Percentiles rank a stretch among this genome's conserved stretches.
These are phyloP conservation scores for Sciurus niger DNA, from an alignment of 2,113 vertebrate genomes.

Conservation along the genomic window DNA sequence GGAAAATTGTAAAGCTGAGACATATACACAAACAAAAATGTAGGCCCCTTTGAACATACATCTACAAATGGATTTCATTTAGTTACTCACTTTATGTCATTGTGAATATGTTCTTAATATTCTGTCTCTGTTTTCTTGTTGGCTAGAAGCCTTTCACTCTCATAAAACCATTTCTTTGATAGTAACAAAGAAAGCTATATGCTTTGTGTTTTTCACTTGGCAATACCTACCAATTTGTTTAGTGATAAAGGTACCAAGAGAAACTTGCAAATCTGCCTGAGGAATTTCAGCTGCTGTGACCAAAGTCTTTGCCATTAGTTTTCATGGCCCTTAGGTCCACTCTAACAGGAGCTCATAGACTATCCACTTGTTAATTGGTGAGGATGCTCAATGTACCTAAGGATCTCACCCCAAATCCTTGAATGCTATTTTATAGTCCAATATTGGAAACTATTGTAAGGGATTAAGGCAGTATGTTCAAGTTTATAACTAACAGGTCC, in stretches of 20 bases:
- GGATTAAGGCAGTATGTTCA: background rate
- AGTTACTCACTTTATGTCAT: background rate
- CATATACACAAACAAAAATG: background rate
- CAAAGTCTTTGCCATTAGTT: slow-evolving; percentile 4
- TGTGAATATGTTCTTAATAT: background rate
- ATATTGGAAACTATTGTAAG: background rate
- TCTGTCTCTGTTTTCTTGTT: background rate
- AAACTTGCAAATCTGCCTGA: slow-evolving; percentile 10
- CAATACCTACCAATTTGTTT: background rate
- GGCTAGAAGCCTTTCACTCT: background rate
- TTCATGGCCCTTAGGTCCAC: background rate
- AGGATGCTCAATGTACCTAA: background rate
- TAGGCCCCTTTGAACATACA: background rate
- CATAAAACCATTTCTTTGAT: background rate
- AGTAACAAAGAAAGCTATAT: slow-evolving; percentile 15
- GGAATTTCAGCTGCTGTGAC: background rate
- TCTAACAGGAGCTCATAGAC: background rate
- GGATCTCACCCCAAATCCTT: background rate
- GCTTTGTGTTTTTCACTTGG: slow-evolving; percentile 29
- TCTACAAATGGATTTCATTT: slow-evolving; percentile 30
- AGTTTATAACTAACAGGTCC: background rate
- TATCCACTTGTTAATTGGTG: background rate
- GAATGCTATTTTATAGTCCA: background rate
- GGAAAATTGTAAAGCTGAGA: background rate
- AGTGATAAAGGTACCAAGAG: background rate